Evolutionary conservation across 2,113 vertebrate species (phyloP).

Genomic region (Chrysemys picta): DNA sequence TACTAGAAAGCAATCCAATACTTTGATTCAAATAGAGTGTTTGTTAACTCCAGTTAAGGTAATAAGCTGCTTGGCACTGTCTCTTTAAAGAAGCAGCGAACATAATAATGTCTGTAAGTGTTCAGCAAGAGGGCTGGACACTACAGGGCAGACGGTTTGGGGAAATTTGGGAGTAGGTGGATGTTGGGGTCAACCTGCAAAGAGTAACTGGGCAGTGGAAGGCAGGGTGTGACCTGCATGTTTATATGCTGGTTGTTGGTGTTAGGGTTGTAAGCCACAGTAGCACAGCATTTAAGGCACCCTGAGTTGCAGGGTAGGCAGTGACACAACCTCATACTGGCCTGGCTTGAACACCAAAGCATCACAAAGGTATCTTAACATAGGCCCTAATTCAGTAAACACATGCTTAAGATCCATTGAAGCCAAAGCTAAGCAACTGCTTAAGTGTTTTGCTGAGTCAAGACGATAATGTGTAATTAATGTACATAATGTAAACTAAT

Average conservation of each 20-base stretch:
- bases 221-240: neutral
- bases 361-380: neutral
- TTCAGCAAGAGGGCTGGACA: no score
- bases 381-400: neutral
- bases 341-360: neutral
- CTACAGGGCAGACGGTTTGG: neutral
- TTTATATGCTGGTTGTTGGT: neutral
- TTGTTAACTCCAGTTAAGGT: neutral
- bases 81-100: neutral
- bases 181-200: neutral
- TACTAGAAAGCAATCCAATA: no score
- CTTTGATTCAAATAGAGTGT: no score
- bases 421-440: neutral
- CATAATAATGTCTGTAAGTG: no score
- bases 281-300: neutral
- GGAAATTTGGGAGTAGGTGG: neutral
- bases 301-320: no score
- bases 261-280: neutral
- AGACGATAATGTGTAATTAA: neutral
- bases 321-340: neutral
- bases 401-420: neutral
- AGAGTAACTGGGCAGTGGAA: neutral
- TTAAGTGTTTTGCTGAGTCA: neutral
- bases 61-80: neutral
- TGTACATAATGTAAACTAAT: fast-evolving